Conservation (phyloP, 2,797 vertebrate species). For the Silurus aristotelis region DNA sequence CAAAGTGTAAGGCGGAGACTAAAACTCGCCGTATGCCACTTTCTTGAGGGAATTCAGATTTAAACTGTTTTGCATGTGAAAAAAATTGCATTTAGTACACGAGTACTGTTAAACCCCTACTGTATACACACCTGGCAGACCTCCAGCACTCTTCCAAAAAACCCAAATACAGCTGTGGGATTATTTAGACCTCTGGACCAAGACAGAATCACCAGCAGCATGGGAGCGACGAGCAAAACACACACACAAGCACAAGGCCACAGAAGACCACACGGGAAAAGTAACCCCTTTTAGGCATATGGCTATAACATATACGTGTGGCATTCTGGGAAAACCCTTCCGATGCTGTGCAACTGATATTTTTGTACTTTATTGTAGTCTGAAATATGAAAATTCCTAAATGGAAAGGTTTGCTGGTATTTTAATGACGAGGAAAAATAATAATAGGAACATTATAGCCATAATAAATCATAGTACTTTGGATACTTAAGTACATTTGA, state of each 20-base stretch:
- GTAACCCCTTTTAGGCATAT: neutral
- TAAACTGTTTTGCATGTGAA: too few relatives aligned
- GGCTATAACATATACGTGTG: too few relatives aligned
- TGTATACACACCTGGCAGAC: neutral
- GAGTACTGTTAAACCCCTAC: too few relatives aligned
- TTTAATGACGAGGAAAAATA: neutral
- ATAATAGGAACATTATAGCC: too few relatives aligned
- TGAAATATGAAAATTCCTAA: neutral
- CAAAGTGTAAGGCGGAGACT: too few relatives aligned
- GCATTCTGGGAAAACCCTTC: slow-evolving; percentile 7
- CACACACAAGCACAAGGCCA: neutral
- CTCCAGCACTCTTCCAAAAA: neutral
- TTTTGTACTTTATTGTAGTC: neutral
- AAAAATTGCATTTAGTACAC: too few relatives aligned
- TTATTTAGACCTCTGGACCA: slow-evolving; percentile 42
- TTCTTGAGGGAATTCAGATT: too few relatives aligned
- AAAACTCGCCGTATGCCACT: too few relatives aligned
- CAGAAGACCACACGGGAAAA: neutral
- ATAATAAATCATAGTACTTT: too few relatives aligned
- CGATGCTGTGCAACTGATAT: neutral
- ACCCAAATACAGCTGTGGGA: slow-evolving; percentile 69
- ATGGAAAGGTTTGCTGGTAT: neutral
- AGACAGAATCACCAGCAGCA: slow-evolving; percentile 55
- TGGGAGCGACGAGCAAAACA: neutral
- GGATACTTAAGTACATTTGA: too few relatives aligned